phyloP scores from a whole-genome alignment of 2,113 vertebrate species.

The Chloroceryle aenea region DNA sequence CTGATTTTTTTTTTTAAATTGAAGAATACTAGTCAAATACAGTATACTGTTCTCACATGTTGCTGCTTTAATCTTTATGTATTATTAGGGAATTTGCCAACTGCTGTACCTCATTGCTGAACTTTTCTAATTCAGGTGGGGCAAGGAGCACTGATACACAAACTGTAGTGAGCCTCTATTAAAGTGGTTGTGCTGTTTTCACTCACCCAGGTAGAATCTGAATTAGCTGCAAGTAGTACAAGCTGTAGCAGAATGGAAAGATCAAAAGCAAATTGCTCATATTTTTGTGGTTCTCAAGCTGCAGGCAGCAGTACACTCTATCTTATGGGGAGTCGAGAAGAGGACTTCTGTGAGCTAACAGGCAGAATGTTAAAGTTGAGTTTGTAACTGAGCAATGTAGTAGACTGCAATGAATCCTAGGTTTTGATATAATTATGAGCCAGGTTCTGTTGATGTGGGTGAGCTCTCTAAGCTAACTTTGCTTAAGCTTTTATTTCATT shows the following conservation, averaged over 20 bases:
- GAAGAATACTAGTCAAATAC: neutral
- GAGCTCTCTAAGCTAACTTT: neutral
- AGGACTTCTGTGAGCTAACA: neutral
- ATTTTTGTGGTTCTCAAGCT: neutral
- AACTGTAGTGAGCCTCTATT: neutral
- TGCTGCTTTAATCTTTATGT: neutral
- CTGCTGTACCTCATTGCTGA: neutral
- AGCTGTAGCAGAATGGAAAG: neutral
- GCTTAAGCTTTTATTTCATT: neutral
- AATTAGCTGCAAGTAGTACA: neutral
- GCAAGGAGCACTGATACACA: neutral
- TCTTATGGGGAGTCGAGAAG: neutral
- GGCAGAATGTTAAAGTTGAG: neutral
- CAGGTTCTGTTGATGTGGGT: neutral
- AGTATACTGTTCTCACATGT: neutral
- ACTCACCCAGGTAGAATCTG: neutral
- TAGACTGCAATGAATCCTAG: neutral
- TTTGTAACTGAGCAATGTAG: neutral
- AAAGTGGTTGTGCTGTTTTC: neutral
- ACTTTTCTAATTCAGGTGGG: neutral
- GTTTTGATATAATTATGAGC: rapidly evolving
- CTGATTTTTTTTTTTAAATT: neutral
- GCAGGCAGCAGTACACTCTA: rapidly evolving
- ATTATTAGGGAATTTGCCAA: neutral
- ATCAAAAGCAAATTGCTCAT: neutral